Percentiles rank a stretch among this genome's conserved stretches.
Evolutionary conservation across 2,113 vertebrate genomes (phyloP).

Genomic region (Falco punctatus): DNA sequence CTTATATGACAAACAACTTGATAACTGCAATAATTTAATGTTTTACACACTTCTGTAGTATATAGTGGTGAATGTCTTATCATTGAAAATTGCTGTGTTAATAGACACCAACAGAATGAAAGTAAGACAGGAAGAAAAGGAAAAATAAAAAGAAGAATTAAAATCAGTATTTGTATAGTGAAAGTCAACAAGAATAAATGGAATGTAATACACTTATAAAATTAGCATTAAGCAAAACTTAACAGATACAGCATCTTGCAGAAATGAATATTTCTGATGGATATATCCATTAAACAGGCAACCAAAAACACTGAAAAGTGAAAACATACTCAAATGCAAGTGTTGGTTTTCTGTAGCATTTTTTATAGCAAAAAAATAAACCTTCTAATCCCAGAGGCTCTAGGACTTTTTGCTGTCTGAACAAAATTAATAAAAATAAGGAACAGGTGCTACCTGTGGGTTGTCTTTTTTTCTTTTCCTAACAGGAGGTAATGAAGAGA

Average conservation of each 20-base stretch:
- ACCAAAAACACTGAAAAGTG: background rate
- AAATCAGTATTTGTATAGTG: background rate
- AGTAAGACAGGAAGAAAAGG: background rate
- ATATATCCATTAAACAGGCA: background rate
- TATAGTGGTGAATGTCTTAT: background rate
- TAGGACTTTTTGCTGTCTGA: background rate
- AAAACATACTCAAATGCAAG: background rate
- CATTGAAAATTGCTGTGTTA: background rate
- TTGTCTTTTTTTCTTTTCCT: background rate
- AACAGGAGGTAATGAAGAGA: background rate
- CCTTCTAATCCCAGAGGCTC: background rate
- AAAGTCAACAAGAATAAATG: background rate
- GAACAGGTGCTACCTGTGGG: background rate
- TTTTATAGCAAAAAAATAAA: background rate
- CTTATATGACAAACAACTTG: background rate
- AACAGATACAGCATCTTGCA: background rate
- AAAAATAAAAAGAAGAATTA: background rate
- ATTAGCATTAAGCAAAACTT: background rate
- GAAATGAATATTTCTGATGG: background rate
- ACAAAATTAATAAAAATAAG: background rate
- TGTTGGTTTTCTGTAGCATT: accelerated
- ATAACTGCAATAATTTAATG: background rate
- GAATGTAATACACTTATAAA: background rate
- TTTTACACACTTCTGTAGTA: background rate
- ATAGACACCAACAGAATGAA: background rate